Evolutionary conservation across 2,888 invertebrate genomes (phyloP).

Genomic region (Dicycla oo): DNA sequence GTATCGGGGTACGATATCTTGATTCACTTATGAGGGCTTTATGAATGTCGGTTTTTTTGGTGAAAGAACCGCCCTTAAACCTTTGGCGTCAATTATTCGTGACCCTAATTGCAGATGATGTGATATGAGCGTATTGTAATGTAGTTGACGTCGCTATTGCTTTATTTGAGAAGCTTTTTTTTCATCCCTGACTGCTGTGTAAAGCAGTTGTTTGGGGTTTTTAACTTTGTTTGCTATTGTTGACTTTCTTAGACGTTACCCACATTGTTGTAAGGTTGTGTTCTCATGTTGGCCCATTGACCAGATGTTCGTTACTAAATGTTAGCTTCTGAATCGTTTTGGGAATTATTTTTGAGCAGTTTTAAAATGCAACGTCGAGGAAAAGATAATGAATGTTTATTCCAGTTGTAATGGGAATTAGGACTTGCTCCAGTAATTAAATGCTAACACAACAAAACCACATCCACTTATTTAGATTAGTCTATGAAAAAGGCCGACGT

Average conservation of each 20-base stretch:
- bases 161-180: constrained; percentile 81
- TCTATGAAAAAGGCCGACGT: constrained; percentile 11
- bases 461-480: neutral
- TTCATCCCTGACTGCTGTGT: constrained; percentile 67
- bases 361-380: neutral
- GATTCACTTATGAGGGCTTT: constrained; percentile 88
- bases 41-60: constrained; percentile 83
- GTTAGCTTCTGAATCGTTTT: constrained; percentile 10
- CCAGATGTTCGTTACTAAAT: constrained; percentile 66
- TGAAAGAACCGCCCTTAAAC: constrained; percentile 84
- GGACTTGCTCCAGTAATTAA: neutral
- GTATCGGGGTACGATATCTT: constrained; percentile 87
- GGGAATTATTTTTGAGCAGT: neutral
- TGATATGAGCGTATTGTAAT: constrained; percentile 84
- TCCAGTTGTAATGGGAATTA: neutral
- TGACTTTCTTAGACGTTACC: constrained; percentile 72
- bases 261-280: constrained; percentile 59
- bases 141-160: constrained; percentile 85
- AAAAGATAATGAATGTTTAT: neutral
- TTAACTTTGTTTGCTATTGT: constrained; percentile 78
- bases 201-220: constrained; percentile 78
- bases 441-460: neutral
- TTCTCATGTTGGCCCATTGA: constrained; percentile 63
- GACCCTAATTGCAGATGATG: constrained; percentile 90
- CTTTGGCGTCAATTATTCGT: constrained; percentile 88